A percentile compares a stretch with the other conserved stretches of the same genome.
These are phyloP conservation scores for Timema cristinae DNA, from an alignment of 2,888 invertebrate genomes.

Conservation along the genomic window DNA sequence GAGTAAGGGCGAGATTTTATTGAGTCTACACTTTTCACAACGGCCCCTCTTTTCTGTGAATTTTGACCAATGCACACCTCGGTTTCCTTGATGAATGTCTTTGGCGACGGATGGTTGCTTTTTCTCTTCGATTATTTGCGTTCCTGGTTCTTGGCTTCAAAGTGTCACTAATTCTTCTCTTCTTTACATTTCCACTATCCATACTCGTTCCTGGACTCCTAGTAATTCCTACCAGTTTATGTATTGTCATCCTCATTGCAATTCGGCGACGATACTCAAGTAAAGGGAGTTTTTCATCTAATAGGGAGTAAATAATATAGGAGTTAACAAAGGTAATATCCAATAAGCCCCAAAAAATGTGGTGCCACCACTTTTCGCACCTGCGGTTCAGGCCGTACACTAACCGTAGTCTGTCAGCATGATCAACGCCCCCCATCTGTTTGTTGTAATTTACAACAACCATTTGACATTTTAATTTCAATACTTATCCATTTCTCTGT, in stretches of 20 bases:
- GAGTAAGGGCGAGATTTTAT: conserved; percentile 7
- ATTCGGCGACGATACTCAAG: conserved; percentile 11
- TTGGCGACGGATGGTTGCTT: neutral
- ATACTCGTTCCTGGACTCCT: no score
- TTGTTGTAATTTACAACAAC: conserved; percentile 12
- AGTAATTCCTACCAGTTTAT: neutral
- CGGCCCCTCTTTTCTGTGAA: conserved; percentile 6
- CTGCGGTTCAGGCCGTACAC: conserved; percentile 10
- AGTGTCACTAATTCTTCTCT: no score
- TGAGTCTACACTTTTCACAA: neutral
- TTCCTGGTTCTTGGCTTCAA: no score
- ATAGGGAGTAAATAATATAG: conserved; percentile 11
- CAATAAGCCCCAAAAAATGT: conserved; percentile 16
- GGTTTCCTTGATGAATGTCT: neutral
- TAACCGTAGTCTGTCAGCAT: conserved; percentile 10
- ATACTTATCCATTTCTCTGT: conserved; percentile 21
- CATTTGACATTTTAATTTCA: neutral
- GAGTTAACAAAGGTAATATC: conserved; percentile 22
- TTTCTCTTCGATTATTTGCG: no score
- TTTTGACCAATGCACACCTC: conserved; percentile 4
- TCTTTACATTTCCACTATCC: no score
- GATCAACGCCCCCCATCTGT: conserved; percentile 23
- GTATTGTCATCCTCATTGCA: neutral
- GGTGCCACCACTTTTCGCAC: conserved; percentile 19
- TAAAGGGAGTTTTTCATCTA: conserved; percentile 10